Percentiles rank a stretch among this genome's conserved stretches.
Conservation (phyloP, 1,140 invertebrate species). For the Pogonus chalceus region DNA sequence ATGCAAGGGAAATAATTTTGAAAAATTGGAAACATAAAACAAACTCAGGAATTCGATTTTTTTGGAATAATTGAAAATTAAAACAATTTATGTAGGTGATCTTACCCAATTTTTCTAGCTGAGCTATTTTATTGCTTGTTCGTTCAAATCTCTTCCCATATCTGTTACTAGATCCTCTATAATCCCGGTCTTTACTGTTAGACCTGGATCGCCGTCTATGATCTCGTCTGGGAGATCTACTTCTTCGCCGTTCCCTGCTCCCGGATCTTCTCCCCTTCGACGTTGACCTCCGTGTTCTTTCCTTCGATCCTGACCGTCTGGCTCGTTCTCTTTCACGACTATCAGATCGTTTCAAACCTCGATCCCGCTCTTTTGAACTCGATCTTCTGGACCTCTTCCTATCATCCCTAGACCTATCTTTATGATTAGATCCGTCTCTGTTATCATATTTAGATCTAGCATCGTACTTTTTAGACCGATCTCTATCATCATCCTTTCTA, state of each 20-base stretch:
- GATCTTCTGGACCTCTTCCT: no score
- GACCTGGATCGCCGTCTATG: slow-evolving; percentile 26
- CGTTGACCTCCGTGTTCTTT: slow-evolving; percentile 27
- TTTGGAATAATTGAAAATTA: not conserved
- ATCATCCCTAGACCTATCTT: not conserved
- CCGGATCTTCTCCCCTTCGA: slow-evolving; percentile 23
- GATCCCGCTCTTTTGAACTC: not conserved
- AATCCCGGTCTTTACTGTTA: slow-evolving; percentile 25
- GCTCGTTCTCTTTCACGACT: not conserved
- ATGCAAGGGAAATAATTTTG: not conserved
- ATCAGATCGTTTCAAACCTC: not conserved
- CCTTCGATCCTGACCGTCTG: not conserved
- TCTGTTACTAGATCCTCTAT: no score
- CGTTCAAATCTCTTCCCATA: slow-evolving; percentile 37
- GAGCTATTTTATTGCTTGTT: slow-evolving; percentile 37
- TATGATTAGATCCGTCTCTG: not conserved
- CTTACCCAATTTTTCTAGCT: slow-evolving; percentile 38
- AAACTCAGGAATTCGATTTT: not conserved
- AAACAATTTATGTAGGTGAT: not conserved
- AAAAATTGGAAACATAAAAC: not conserved
- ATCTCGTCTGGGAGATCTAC: slow-evolving; percentile 24
- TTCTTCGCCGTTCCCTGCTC: slow-evolving; percentile 28
- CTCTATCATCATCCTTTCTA: not conserved
- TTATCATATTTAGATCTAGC: not conserved
- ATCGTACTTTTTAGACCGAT: not conserved